Base-by-base conservation (phyloP, 2,797 vertebrate genomes). In the Pogoniulus pusillus region DNA sequence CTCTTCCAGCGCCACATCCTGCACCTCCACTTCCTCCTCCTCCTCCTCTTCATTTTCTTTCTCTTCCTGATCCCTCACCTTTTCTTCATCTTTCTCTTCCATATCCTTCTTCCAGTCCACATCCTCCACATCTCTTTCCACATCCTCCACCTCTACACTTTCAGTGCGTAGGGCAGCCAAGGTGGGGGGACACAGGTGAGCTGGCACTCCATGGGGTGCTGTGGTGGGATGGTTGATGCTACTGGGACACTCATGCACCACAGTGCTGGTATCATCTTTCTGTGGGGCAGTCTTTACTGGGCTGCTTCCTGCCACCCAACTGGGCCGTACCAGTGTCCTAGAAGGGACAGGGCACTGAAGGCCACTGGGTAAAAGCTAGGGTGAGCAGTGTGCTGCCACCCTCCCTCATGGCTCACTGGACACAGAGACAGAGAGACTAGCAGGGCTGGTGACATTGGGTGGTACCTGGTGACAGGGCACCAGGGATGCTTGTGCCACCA, bases 191-290 rank as follows among this genome's bases (percentile, higher is more conserved):
- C 58, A 62, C 0, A 1, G 41, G 14, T 6, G 23, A 62, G 17
- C 49, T 51, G 58, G 19, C 55, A 54, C 5, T 7, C 22, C 13
- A 10, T 0, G 14, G 65, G 39, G 17, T 77, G 32, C 39, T 0
- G 1, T 6, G 1, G 17, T 45, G 51, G 79, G 49, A 76, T 9
- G 16, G 45, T 24, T 0, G 1, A 49, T 68, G 58, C 34, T 49
- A 10, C 60, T 0, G 0, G 80, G 16, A 66, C 41, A 47, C 55
- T n/a, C 41, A 1, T 7, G 62, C 0, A 0, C 18, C 51, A 9
- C 4, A 1, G 12, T 47, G 76, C 12, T 0, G 0, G 17, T n/a
- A 16, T 41, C 3, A 1, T 45, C 59, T 49, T 12, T 54, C 62
- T 51, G 82, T 6, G 2, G 51, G 27, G 26, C 35, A 8, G 4